Conservation (phyloP, 1,140 invertebrate genomes). For the Calliopsis andreniformis region DNA sequence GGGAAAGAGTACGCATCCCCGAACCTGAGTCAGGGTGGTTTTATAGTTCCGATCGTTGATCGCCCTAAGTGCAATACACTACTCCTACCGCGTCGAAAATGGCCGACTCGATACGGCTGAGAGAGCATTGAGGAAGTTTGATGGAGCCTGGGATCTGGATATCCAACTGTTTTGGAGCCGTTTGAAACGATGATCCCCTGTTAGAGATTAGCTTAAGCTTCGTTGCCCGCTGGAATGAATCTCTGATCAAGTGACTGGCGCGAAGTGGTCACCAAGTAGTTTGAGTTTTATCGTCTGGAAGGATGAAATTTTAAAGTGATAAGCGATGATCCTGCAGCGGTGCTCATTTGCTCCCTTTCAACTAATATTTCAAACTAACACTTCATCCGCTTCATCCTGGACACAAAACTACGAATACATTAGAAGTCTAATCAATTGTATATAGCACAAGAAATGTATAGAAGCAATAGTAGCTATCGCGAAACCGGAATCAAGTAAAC, state of each 20-base stretch:
- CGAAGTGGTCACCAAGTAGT: not conserved
- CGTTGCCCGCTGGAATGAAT: not conserved
- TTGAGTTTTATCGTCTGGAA: not conserved
- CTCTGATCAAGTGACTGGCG: not conserved
- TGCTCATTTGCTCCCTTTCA: too few species aligned
- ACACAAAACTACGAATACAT: too few species aligned
- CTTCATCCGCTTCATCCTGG: too few species aligned
- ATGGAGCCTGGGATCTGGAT: not conserved
- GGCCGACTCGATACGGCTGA: not conserved
- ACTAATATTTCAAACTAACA: too few species aligned
- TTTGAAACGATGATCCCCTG: too few species aligned
- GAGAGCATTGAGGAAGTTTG: not conserved
- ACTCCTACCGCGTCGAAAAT: not conserved
- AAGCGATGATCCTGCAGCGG: too few species aligned
- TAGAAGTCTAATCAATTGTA: too few species aligned
- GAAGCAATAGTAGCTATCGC: too few species aligned
- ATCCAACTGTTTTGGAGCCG: not conserved
- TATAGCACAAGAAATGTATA: too few species aligned
- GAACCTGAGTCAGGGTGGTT: constrained; percentile 1
- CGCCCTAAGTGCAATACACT: constrained; percentile 27
- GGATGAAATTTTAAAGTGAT: too few species aligned
- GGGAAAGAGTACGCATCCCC: constrained; percentile 25
- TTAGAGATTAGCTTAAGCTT: not conserved
- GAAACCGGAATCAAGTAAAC: too few species aligned
- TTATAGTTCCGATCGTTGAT: constrained; percentile 52